Conservation (phyloP, 1,140 invertebrate genomes). For the Drosophila sechellia region DNA sequence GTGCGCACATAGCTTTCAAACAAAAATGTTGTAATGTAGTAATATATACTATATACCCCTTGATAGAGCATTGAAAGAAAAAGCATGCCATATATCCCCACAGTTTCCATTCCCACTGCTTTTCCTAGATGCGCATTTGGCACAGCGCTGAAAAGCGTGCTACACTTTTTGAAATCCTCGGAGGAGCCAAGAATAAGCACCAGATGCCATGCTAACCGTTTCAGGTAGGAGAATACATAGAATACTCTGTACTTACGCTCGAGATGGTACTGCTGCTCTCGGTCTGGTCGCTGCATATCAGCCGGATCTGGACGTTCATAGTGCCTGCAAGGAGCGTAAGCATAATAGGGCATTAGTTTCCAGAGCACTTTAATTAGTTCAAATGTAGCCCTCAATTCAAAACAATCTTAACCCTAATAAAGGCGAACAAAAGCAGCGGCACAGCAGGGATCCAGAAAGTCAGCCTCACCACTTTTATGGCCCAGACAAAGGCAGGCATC, state of each 20-base stretch:
- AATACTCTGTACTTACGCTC: constrained; percentile 62
- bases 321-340: constrained; percentile 60
- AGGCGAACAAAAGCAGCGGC: constrained; percentile 49
- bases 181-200: constrained; percentile 8
- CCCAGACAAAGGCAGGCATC: constrained; percentile 48
- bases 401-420: constrained; percentile 75
- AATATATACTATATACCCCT: neutral
- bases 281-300: constrained; percentile 73
- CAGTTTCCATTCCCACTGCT: constrained; percentile 2
- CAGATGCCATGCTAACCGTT: constrained; percentile 8
- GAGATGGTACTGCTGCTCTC: constrained; percentile 51
- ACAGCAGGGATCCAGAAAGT: constrained; percentile 20
- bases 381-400: constrained; percentile 49
- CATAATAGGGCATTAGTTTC: constrained; percentile 45
- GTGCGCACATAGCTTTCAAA: too few species aligned
- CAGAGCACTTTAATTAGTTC: constrained; percentile 61
- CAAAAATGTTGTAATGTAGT: too few species aligned
- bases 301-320: constrained; percentile 76
- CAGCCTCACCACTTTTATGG: constrained; percentile 70
- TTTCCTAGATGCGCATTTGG: constrained; percentile 58
- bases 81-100: constrained; percentile 16
- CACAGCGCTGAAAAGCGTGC: constrained; percentile 43
- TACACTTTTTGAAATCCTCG: constrained; percentile 40
- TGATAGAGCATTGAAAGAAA: constrained; percentile 17
- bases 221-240: constrained; percentile 3